Percentiles rank a stretch among this genome's conserved stretches.
These are phyloP conservation scores for Axea sp. DNA, from an alignment of 2,888 invertebrate species.

Conservation along the genomic window DNA sequence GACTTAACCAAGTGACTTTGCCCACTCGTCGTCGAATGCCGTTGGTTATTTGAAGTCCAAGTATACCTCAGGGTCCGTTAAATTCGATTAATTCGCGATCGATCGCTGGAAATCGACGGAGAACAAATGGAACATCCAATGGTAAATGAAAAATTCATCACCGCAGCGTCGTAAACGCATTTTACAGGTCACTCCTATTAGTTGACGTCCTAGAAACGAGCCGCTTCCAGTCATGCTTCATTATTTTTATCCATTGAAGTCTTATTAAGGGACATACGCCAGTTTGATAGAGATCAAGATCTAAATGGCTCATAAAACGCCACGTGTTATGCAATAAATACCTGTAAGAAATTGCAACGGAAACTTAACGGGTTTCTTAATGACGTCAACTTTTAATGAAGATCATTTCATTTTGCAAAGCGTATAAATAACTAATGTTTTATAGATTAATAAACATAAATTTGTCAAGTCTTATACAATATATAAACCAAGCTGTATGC, in stretches of 20 bases:
- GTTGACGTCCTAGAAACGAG: conserved; percentile 28
- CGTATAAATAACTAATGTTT: too few species aligned
- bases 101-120: not conserved
- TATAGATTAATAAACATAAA: too few species aligned
- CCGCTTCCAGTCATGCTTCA: conserved; percentile 44
- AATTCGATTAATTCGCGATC: conserved; percentile 63
- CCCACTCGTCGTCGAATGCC: conserved; percentile 62
- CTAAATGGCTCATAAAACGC: conserved; percentile 44
- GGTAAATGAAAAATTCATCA: conserved; percentile 26
- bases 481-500: too few species aligned
- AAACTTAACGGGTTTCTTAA: not conserved
- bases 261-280: conserved; percentile 33
- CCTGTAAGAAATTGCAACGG: conserved; percentile 11
- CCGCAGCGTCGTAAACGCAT: conserved; percentile 27
- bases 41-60: conserved; percentile 66
- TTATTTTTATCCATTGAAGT: conserved; percentile 46
- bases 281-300: conserved; percentile 31
- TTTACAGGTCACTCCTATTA: conserved; percentile 36
- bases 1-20: conserved; percentile 64
- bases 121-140: conserved; percentile 9
- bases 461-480: too few species aligned
- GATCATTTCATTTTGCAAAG: not conserved
- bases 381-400: not conserved
- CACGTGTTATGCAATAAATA: conserved; percentile 32
- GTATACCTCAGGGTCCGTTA: conserved; percentile 39